A percentile compares a stretch with the other conserved stretches of the same genome.
Conservation (phyloP, 2,888 invertebrate genomes). For the Andrena trimmerana region DNA sequence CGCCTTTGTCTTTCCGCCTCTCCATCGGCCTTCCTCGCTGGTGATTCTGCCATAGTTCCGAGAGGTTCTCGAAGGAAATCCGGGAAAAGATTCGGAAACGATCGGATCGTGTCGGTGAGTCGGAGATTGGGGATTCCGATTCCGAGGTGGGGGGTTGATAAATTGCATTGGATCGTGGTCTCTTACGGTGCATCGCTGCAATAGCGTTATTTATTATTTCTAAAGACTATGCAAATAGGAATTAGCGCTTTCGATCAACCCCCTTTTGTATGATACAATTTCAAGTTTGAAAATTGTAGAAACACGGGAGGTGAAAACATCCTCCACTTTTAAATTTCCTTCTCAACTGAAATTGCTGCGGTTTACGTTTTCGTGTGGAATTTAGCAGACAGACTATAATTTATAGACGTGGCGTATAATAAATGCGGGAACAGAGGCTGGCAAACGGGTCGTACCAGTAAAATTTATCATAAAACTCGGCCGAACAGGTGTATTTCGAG, state of each 20-base stretch:
- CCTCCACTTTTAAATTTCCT: not conserved
- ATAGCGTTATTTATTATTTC: too few species aligned
- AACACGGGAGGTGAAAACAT: not conserved
- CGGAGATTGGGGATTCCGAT: not conserved
- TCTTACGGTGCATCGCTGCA: too few species aligned
- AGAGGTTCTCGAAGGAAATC: slow-evolving; percentile 23
- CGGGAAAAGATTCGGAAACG: slow-evolving; percentile 22
- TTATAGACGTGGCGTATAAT: slow-evolving; percentile 8
- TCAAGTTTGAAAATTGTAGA: not conserved
- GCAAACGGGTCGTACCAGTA: slow-evolving; percentile 29
- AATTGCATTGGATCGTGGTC: too few species aligned
- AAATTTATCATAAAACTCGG: slow-evolving; percentile 41
- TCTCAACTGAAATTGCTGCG: not conserved
- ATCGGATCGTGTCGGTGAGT: not conserved
- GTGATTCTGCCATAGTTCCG: not conserved
- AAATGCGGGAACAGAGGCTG: slow-evolving; percentile 4
- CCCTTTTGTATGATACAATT: not conserved
- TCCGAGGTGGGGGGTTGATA: not conserved
- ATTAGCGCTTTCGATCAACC: too few species aligned
- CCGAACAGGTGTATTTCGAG: slow-evolving; percentile 17
- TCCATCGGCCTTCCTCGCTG: not conserved
- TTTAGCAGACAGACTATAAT: slow-evolving; percentile 19
- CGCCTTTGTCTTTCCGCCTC: slow-evolving; percentile 54
- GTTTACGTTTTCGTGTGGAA: slow-evolving; percentile 1
- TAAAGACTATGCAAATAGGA: too few species aligned